These are phyloP conservation scores for Sinocyclocheilus anophthalmus DNA, from an alignment of 2,113 vertebrate genomes.

Conservation along the genomic window DNA sequence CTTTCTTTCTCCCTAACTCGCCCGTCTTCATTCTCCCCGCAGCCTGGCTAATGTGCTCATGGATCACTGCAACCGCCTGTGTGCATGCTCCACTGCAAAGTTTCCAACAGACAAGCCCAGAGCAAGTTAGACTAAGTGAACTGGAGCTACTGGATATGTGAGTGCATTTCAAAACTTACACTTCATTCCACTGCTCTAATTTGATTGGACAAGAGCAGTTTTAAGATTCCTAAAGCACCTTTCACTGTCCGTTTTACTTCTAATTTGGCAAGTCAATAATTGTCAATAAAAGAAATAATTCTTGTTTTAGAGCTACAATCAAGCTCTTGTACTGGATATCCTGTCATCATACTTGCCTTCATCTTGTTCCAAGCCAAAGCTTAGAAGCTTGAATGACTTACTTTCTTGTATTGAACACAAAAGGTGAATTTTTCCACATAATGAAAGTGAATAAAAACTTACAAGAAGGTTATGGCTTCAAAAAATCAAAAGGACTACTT, in stretches of 20 bases:
- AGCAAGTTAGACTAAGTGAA: slow-evolving; percentile 33
- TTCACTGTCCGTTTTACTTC: neutral
- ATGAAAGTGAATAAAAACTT: too few species aligned
- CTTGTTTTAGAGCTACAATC: too few species aligned
- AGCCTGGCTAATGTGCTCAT: slow-evolving; percentile 6
- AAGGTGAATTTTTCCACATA: too few species aligned
- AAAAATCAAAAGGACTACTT: too few species aligned
- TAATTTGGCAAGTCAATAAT: neutral
- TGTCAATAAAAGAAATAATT: too few species aligned
- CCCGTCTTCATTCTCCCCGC: neutral
- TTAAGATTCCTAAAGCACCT: neutral
- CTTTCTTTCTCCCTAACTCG: neutral
- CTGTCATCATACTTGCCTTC: too few species aligned
- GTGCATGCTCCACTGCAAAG: slow-evolving; percentile 37
- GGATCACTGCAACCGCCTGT: slow-evolving; percentile 37
- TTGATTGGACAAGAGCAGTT: neutral
- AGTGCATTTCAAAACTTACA: neutral
- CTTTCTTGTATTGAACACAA: too few species aligned
- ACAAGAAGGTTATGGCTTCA: too few species aligned
- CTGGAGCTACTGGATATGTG: slow-evolving; percentile 12
- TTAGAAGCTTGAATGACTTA: too few species aligned
- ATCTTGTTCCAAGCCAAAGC: too few species aligned
- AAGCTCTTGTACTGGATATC: too few species aligned
- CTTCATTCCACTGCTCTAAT: neutral
- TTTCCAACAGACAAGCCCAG: slow-evolving; percentile 34